Evolutionary conservation across 1,140 invertebrate genomes (phyloP).

Genomic region (Drosophila pseudoobscura): DNA sequence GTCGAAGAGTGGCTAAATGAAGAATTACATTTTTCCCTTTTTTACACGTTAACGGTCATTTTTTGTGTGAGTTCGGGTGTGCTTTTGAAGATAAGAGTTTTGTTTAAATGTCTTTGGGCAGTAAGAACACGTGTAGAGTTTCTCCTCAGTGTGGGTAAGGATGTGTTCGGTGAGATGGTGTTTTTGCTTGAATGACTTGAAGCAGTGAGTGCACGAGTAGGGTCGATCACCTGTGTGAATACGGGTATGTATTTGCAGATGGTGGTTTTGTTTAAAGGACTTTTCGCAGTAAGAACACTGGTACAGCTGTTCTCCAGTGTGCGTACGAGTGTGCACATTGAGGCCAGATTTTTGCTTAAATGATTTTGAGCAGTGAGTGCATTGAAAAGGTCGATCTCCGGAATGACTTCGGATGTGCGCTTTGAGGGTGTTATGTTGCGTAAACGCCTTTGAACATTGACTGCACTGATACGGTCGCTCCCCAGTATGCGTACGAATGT

Average conservation of each 20-base stretch:
- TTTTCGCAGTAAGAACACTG: too few species aligned
- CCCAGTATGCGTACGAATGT: background rate
- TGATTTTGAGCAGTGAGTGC: background rate
- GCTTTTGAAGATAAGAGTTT: too few species aligned
- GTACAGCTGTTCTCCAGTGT: too few species aligned
- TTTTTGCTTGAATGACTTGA: background rate
- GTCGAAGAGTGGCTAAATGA: too few species aligned
- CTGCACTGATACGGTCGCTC: background rate
- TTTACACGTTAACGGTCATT: too few species aligned
- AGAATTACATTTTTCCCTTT: too few species aligned
- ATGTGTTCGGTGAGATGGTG: conserved; percentile 1
- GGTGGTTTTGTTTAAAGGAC: too few species aligned
- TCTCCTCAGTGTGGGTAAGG: background rate
- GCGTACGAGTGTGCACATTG: too few species aligned
- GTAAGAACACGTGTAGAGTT: background rate
- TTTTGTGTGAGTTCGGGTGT: too few species aligned
- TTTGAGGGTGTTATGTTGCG: background rate
- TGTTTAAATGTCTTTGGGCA: conserved; percentile 7
- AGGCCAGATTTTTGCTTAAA: background rate
- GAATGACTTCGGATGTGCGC: background rate
- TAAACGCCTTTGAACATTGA: background rate
- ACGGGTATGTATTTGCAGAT: too few species aligned
- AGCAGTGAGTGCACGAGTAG: too few species aligned
- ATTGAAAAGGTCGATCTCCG: background rate
- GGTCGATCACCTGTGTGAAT: too few species aligned